These are phyloP conservation scores for Tokudaia muenninki DNA, from an alignment of 2,797 vertebrate species.

Conservation along the genomic window DNA sequence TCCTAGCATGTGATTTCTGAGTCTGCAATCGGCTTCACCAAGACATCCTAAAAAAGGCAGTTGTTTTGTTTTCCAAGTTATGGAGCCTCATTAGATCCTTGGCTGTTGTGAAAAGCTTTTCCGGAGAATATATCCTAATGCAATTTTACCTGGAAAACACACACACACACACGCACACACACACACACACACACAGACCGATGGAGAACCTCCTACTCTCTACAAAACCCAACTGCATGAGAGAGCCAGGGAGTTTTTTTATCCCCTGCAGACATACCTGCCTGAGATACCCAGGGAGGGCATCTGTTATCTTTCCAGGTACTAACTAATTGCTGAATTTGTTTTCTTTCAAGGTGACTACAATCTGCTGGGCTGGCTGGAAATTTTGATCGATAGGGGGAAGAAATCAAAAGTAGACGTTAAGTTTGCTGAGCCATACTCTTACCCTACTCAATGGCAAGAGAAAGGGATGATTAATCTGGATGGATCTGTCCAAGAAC, in stretches of 20 bases:
- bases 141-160: neutral
- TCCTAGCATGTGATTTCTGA: neutral
- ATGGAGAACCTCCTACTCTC: neutral
- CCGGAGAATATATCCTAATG: neutral
- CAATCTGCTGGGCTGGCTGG: neutral
- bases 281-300: neutral
- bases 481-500: neutral
- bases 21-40: neutral
- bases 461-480: neutral
- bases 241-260: no score
- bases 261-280: neutral
- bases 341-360: neutral
- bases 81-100: neutral
- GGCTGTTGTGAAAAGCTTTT: neutral
- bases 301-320: neutral
- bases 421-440: neutral
- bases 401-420: neutral
- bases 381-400: neutral
- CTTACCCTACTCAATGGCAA: neutral
- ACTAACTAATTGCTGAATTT: neutral
- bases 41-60: neutral
- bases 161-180: no score
- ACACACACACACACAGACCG: neutral
- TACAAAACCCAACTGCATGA: neutral
- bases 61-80: neutral